Evolutionary conservation across 2,888 invertebrate genomes (phyloP), one percentile per base, ranked within the genome.

Genomic region (Stenoptilia bipunctidactyla): DNA sequence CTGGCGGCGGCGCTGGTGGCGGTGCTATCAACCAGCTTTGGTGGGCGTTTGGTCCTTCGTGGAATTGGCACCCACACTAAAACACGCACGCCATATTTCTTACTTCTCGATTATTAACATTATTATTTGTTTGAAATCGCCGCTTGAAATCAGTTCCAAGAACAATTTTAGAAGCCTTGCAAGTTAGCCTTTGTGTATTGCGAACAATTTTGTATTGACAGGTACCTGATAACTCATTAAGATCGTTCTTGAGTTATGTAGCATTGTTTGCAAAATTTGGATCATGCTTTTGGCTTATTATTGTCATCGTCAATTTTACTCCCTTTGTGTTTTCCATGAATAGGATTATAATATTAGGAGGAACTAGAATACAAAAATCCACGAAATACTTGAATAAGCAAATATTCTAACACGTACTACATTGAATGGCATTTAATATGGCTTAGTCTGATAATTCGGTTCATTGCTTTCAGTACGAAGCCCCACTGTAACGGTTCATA

Each of bases 11-110:
- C 25, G 9, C 3, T 30, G 2, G 12, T 30, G 30, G 30, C 30
- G 30, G 6, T n/a, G 10, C 4, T 30, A 30, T 30, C 30, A 12
- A 30, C 12, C 30, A n/a, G 30, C 6, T 30, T 58, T 50, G 55
- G 54, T 62, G 56, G 59, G 65, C 66, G 66, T 65, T 64, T 63
- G 61, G 65, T 68, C 75, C 76, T 77, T 79, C 79, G 64, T 60
- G 69, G 79, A 77, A 79, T 74, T 77, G 62, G 66, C 70, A 73
- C 76, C 61, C 75, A 73, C 73, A 71, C 70, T 66, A 58, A 56
- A 59, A 56, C 55, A 41, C 9, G 12, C 30, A 30, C 30, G 30
- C 30, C 12, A 30, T 30, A 30, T 30, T 30, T 30, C 30, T 30
- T 30, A 9, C n/a, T 30, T 30, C 30, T n/a, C 12, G 30, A n/a